Base-by-base conservation (phyloP, 2,113 vertebrate genomes). In the Cinclus cinclus region DNA sequence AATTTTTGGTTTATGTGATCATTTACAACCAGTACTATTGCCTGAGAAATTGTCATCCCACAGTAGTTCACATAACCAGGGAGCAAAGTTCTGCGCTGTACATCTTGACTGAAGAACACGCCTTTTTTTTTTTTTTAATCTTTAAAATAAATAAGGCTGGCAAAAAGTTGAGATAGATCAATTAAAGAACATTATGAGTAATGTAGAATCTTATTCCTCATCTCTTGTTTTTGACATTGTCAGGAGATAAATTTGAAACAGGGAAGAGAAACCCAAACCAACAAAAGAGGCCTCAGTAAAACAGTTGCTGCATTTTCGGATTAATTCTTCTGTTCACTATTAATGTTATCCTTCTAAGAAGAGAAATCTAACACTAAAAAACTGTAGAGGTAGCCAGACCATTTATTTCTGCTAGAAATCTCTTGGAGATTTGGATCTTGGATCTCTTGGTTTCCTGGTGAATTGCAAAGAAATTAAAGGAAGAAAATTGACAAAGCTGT, bases 1-100 rank as follows among this genome's bases (percentile, higher is more conserved):
- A 91, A 90, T 96, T 96, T 96, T 97, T 95, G 91, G 67, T 96
- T 95, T 96, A 95, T 96, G 87, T 91, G 84, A 91, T 59, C 74
- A 91, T 95, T 97, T 95, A 94, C 95, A 96, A 87, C 89, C 58
- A 77, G 42, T 62, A 87, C 83, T 79, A 89, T 79, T 92, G 89
- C 87, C 70, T 89, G 67, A 87, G 82, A 95, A 95, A 96, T 92
- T 96, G 84, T 89, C 83, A 85, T 92, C 55, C 33, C 4, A 7
- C 49, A n/a, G 62, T 24, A 62, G 62, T 58, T 95, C 91, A 73
- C 37, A 60, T 64, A 91, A 85, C 37, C 21, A 75, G 23, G 33
- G 42, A 77, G 28, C 20, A n/a, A 67, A 62, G 25, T 64, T 87
- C 49, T 18, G 27, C 30, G 21, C 22, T 70, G 53, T 60, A 53